Evolutionary conservation across 2,113 vertebrate genomes (phyloP).

Genomic region (Stegostoma tigrinum): DNA sequence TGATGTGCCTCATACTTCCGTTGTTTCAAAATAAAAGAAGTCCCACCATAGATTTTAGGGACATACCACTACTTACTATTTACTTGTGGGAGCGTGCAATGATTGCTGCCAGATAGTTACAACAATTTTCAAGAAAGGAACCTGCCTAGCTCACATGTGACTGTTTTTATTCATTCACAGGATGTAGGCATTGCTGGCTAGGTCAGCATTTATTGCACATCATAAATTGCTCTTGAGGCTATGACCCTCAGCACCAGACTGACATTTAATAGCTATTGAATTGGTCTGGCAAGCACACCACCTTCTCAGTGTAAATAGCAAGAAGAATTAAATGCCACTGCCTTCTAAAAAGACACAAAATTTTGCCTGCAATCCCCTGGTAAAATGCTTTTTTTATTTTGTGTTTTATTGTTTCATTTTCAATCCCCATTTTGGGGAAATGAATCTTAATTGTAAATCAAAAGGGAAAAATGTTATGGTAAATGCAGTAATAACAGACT

Average conservation of each 20-base stretch:
- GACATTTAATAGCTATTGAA: not conserved
- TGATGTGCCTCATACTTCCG: not conserved
- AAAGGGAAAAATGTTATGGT: not conserved
- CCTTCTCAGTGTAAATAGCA: not conserved
- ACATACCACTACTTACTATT: not conserved
- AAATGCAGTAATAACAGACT: slow-evolving; percentile 38
- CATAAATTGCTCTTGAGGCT: too few relatives aligned
- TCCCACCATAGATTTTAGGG: not conserved
- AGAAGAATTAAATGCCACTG: not conserved
- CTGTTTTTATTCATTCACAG: not conserved
- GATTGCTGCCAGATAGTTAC: not conserved
- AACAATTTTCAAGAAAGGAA: not conserved
- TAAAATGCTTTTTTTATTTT: not conserved
- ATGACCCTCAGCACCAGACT: not conserved
- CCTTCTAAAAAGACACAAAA: not conserved
- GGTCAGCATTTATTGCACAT: too few relatives aligned
- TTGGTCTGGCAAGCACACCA: not conserved
- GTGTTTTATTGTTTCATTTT: not conserved
- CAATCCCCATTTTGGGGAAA: slow-evolving; percentile 1
- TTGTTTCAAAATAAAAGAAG: not conserved
- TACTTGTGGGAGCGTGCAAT: not conserved
- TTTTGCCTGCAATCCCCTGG: not conserved
- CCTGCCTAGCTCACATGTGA: not conserved
- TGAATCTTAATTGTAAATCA: not conserved
- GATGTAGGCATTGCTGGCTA: too few relatives aligned